These are phyloP conservation scores for Diabrotica virgifera DNA, from an alignment of 1,140 invertebrate genomes.

Conservation along the genomic window DNA sequence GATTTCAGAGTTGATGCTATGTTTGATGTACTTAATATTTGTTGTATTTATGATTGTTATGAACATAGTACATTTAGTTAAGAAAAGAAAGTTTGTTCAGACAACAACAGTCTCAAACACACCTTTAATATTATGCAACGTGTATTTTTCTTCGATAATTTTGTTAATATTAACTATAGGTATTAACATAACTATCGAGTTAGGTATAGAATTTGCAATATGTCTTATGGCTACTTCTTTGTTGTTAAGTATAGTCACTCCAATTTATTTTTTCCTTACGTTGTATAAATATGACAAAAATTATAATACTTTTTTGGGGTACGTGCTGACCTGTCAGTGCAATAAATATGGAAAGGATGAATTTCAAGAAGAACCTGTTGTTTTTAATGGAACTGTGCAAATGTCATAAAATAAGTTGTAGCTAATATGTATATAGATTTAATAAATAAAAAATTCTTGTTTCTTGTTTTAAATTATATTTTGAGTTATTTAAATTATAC, in stretches of 20 bases:
- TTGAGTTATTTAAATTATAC: too few species aligned
- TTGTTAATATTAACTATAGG: background rate
- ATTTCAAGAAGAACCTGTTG: conserved; percentile 10
- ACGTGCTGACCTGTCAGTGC: conserved; percentile 12
- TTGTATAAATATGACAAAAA: conserved; percentile 15
- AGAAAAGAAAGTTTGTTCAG: conserved; percentile 6
- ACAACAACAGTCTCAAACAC: background rate
- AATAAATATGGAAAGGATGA: conserved; percentile 10
- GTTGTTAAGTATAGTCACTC: background rate
- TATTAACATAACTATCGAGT: background rate
- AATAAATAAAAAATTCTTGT: too few species aligned
- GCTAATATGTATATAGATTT: too few species aligned
- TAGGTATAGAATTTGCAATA: background rate
- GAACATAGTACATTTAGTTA: conserved; percentile 22
- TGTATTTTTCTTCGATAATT: background rate
- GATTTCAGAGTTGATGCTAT: background rate
- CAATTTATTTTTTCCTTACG: conserved; percentile 15
- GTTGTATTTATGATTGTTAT: conserved; percentile 22
- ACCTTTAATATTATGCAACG: background rate
- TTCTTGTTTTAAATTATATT: too few species aligned
- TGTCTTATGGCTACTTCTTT: background rate
- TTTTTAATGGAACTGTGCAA: conserved; percentile 8
- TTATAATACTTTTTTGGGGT: conserved; percentile 9
- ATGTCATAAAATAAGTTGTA: background rate
- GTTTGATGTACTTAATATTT: conserved; percentile 8